Conservation (phyloP, 1,140 invertebrate species). For the Pachypsylla venusta region DNA sequence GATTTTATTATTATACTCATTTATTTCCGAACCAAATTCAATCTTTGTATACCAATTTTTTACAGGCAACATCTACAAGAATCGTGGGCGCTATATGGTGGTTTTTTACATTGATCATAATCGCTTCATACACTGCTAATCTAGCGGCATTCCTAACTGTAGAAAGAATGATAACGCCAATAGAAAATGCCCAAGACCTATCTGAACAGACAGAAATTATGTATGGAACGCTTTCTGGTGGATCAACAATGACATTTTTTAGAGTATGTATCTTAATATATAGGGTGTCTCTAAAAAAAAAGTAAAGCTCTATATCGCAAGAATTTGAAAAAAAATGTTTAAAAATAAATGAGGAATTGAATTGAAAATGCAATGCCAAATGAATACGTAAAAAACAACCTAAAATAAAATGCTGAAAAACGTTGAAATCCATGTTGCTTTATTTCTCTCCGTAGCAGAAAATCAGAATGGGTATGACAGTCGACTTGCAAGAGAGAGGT, state of each 20-base stretch:
- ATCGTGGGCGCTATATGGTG: slow-evolving; percentile 95
- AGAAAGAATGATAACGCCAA: slow-evolving; percentile 90
- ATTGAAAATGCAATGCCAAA: too few species aligned
- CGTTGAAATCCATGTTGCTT: too few species aligned
- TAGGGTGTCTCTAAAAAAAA: neutral
- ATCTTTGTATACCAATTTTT: too few species aligned
- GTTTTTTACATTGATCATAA: slow-evolving; percentile 98
- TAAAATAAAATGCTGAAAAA: too few species aligned
- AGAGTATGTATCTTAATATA: slow-evolving; percentile 43
- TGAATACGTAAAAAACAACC: too few species aligned
- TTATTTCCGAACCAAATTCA: too few species aligned
- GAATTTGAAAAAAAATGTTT: too few species aligned
- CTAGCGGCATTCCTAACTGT: slow-evolving; percentile 92
- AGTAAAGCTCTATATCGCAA: neutral
- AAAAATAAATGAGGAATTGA: too few species aligned
- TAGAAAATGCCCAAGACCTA: slow-evolving; percentile 87
- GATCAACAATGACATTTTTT: slow-evolving; percentile 95
- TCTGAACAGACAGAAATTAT: slow-evolving; percentile 85
- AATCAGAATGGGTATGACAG: too few species aligned
- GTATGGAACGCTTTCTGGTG: slow-evolving; percentile 83
- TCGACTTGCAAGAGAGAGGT: too few species aligned
- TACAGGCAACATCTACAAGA: slow-evolving; percentile 77
- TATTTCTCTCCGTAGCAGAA: too few species aligned
- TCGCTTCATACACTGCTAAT: slow-evolving; percentile 96
- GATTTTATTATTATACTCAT: too few species aligned